phyloP scores from a whole-genome alignment of 2,888 invertebrate species.

The Pycnomerus fuliginosus region DNA sequence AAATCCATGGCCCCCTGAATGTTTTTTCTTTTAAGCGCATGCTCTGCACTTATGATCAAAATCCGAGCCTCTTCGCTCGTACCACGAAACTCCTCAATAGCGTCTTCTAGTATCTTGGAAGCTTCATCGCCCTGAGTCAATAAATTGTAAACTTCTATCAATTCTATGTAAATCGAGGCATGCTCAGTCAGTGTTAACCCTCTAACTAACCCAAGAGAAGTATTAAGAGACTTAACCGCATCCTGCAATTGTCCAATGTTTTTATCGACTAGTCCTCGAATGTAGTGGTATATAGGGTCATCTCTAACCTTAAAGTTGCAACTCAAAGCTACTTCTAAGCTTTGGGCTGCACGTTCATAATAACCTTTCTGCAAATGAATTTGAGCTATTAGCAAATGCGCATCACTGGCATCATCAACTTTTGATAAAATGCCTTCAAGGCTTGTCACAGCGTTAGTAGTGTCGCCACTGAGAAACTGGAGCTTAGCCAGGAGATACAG shows the following conservation, averaged over 20 bases:
- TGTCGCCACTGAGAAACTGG: slow-evolving; percentile 78
- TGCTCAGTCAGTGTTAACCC: slow-evolving; percentile 66
- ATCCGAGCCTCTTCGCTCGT: slow-evolving; percentile 81
- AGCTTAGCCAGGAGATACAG: slow-evolving; percentile 74
- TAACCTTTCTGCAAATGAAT: slow-evolving; percentile 72
- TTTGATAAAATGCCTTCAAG: slow-evolving; percentile 73
- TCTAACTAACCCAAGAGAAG: slow-evolving; percentile 66
- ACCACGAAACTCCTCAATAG: slow-evolving; percentile 68
- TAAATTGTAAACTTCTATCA: slow-evolving; percentile 74
- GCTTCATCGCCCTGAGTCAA: slow-evolving; percentile 77
- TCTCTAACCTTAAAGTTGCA: slow-evolving; percentile 92
- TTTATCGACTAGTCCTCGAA: slow-evolving; percentile 81
- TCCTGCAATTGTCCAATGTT: slow-evolving; percentile 69
- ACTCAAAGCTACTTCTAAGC: slow-evolving; percentile 85
- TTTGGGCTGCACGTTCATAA: slow-evolving; percentile 78
- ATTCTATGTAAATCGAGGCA: slow-evolving; percentile 83
- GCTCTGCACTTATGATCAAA: slow-evolving; percentile 80
- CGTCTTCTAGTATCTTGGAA: slow-evolving; percentile 74
- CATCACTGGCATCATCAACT: slow-evolving; percentile 78
- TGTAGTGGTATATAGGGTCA: slow-evolving; percentile 85
- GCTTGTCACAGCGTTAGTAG: slow-evolving; percentile 67
- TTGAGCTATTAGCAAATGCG: slow-evolving; percentile 83
- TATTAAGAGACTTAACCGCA: slow-evolving; percentile 72
- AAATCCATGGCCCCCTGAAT: slow-evolving; percentile 78
- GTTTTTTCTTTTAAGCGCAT: slow-evolving; percentile 78